These are phyloP conservation scores for Pomphorhynchus laevis DNA, from an alignment of 1,140 invertebrate genomes.

Conservation along the genomic window DNA sequence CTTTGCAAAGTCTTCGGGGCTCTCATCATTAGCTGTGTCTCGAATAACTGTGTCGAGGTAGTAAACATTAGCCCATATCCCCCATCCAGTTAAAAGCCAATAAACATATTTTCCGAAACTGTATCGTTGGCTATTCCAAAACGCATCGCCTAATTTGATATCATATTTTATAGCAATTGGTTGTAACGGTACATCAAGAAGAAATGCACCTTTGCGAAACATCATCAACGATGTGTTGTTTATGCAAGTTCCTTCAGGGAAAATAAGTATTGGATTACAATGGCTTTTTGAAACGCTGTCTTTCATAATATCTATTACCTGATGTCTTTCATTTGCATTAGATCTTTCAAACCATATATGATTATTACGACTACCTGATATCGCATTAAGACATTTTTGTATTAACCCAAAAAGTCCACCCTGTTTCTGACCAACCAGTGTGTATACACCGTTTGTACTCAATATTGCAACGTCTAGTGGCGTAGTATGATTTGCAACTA, in stretches of 20 bases:
- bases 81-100: conserved; percentile 97
- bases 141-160: conserved; percentile 82
- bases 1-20: conserved; percentile 63
- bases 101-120: conserved; percentile 70
- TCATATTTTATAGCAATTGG: conserved; percentile 84
- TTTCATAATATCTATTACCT: conserved; percentile 38
- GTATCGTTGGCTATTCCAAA: conserved; percentile 75
- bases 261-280: conserved; percentile 72
- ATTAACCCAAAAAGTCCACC: conserved; percentile 64
- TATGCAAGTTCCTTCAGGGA: conserved; percentile 90
- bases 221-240: conserved; percentile 99
- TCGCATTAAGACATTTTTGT: conserved; percentile 54
- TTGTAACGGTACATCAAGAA: conserved; percentile 57
- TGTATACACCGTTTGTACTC: conserved; percentile 84
- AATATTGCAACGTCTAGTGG: conserved; percentile 83
- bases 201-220: conserved; percentile 96
- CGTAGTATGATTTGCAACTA: conserved; percentile 96
- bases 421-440: conserved; percentile 49
- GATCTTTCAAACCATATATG: conserved; percentile 97
- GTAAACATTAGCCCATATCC: conserved; percentile 92
- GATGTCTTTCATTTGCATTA: conserved; percentile 59
- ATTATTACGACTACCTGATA: conserved; percentile 50
- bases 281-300: conserved; percentile 28
- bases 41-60: conserved; percentile 71
- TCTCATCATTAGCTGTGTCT: conserved; percentile 20